These are phyloP conservation scores for Lacanobia oleracea DNA, from an alignment of 2,888 invertebrate genomes.

Conservation along the genomic window DNA sequence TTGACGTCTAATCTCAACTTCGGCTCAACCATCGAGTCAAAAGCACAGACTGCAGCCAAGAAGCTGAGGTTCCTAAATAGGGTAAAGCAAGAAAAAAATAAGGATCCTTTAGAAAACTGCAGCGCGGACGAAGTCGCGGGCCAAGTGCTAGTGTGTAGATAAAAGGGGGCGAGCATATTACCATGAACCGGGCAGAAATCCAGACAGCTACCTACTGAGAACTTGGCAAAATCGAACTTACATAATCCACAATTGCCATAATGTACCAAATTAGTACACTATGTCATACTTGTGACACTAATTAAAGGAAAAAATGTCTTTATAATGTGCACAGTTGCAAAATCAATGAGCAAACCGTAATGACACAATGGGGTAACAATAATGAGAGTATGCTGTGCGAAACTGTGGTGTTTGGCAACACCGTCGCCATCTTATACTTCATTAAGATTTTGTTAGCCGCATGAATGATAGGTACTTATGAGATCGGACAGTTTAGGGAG, in stretches of 20 bases:
- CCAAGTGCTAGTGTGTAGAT: no score
- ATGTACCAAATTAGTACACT: conserved; percentile 35
- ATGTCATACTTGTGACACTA: conserved; percentile 60
- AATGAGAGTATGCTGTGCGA: conserved; percentile 76
- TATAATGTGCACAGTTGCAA: conserved; percentile 65
- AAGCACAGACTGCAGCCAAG: no score
- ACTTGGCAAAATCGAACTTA: conserved; percentile 26
- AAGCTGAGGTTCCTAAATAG: no score
- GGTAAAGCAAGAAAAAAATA: no score
- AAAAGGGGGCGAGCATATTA: background rate
- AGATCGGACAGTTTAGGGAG: background rate
- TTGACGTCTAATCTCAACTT: no score
- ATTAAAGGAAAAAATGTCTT: conserved; percentile 62
- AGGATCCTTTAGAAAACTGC: no score
- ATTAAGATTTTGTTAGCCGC: conserved; percentile 10
- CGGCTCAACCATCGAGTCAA: no score
- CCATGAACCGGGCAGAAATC: background rate
- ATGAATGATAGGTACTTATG: conserved; percentile 10
- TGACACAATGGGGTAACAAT: conserved; percentile 77
- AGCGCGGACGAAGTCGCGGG: no score
- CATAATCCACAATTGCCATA: conserved; percentile 27
- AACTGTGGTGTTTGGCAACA: conserved; percentile 69
- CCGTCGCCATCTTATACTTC: conserved; percentile 54
- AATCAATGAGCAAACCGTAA: conserved; percentile 73
- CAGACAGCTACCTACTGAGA: background rate